These are phyloP conservation scores for Oegoconia quadripuncta DNA, from an alignment of 2,888 invertebrate species.

Conservation along the genomic window DNA sequence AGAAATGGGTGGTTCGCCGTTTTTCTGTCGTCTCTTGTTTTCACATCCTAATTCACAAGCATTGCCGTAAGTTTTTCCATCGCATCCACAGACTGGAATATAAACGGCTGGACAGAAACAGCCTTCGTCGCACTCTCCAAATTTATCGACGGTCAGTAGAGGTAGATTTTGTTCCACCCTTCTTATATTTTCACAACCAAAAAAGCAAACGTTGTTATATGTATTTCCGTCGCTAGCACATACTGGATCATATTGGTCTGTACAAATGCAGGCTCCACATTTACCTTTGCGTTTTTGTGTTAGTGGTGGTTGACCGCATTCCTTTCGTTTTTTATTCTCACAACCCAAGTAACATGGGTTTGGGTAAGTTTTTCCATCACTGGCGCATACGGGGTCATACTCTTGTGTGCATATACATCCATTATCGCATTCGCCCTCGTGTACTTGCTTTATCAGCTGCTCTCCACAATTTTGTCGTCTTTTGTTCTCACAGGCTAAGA, in stretches of 20 bases:
- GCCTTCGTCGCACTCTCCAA: conserved; percentile 32
- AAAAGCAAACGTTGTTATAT: conserved; percentile 36
- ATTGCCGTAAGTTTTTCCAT: conserved; percentile 25
- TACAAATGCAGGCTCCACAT: too few species aligned
- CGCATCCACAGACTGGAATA: conserved; percentile 27
- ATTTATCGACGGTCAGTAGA: conserved; percentile 11
- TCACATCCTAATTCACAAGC: conserved; percentile 28
- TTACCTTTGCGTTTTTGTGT: too few species aligned
- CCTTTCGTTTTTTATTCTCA: conserved; percentile 21
- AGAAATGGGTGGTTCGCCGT: conserved; percentile 15
- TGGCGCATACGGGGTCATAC: conserved; percentile 12
- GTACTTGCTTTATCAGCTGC: too few species aligned
- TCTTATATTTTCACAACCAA: conserved; percentile 28
- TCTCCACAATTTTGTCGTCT: too few species aligned
- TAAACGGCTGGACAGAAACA: conserved; percentile 23
- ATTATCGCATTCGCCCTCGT: too few species aligned
- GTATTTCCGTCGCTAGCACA: too few species aligned
- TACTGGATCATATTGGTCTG: too few species aligned
- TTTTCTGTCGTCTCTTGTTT: conserved; percentile 19
- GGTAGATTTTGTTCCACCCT: conserved; percentile 7
- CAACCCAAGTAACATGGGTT: conserved; percentile 18
- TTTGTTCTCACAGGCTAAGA: conserved; percentile 29
- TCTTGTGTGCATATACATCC: conserved; percentile 12
- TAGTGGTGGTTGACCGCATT: too few species aligned
- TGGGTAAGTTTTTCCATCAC: too few species aligned